Conservation (phyloP, 1,140 invertebrate species). For the Eriosoma lanigerum region DNA sequence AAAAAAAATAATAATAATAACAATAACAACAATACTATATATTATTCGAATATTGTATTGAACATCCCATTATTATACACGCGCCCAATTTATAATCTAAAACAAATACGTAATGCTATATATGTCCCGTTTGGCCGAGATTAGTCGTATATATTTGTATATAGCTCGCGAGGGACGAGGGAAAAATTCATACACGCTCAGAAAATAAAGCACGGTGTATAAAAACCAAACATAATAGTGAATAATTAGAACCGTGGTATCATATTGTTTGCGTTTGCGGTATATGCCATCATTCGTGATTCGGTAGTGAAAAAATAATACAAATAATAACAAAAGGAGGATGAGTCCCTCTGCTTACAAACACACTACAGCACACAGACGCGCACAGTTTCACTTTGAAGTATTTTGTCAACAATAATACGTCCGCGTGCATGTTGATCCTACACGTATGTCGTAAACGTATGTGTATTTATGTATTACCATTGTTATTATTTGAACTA, state of each 20-base stretch:
- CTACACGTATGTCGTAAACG: neutral
- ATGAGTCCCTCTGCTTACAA: too few species aligned
- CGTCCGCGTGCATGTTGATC: neutral
- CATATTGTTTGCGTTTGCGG: slow-evolving; percentile 32
- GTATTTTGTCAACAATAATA: slow-evolving; percentile 48
- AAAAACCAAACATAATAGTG: neutral
- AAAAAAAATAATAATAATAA: too few species aligned
- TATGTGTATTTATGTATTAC: too few species aligned
- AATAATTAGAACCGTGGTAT: slow-evolving; percentile 40
- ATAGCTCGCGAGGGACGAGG: neutral
- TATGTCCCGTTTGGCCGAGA: neutral
- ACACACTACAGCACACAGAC: neutral
- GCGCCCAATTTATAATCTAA: slow-evolving; percentile 34
- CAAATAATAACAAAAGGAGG: neutral
- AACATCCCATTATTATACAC: too few species aligned
- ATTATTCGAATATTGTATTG: too few species aligned
- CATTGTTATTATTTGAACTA: too few species aligned
- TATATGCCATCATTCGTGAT: slow-evolving; percentile 10
- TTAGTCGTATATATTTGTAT: neutral
- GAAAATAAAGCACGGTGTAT: neutral
- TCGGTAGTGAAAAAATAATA: neutral
- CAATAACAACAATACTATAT: too few species aligned
- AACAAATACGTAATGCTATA: slow-evolving; percentile 25
- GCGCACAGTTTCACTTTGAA: slow-evolving; percentile 40
- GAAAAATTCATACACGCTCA: neutral